Base-by-base conservation (phyloP, 2,888 invertebrate genomes). In the Taenaris catops region DNA sequence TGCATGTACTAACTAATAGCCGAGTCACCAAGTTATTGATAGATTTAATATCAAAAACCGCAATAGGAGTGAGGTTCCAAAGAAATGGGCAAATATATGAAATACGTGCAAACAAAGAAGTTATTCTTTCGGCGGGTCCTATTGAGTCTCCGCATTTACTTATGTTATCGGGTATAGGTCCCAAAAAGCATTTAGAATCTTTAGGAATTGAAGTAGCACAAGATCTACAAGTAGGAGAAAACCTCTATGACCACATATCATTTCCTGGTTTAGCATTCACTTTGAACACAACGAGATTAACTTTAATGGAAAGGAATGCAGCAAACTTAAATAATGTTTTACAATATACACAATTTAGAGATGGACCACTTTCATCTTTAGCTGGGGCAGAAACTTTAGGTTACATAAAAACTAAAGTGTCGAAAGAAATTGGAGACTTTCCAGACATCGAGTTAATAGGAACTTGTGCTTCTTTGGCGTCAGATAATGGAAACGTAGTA, bases 71-170 rank as follows among this genome's bases (percentile, higher is more conserved):
- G 1, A 68, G 75, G 53, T 78, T 78, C 38, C 49, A 63, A 16
- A 71, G 62, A 43, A 71, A 70, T 8, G 71, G 74, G 8, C 49
- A 90, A 86, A 23, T 91, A 1, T 78, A 76, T 44, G 55, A 58
- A 45, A 73, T 83, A 21, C 49, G 51, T 41, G 83, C 83, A 3
- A 72, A 62, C 0, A 90, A 88, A 47, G 91, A 91, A 63, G 88
- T 90, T 0, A 80, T 91, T 24, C 50, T 90, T 3, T 91, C 92
- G 4, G 93, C 92, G 1, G 94, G 96, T 0, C 90, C 94, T 0
- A 91, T 96, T 44, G 94, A 93, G 67, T 91, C 94, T 0, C 93
- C 96, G 0, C 94, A 96, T 65, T 62, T 96, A 5, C 53, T 92
- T 8, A 90, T 91, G 90, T 66, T 92, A 1, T 90, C 91, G 0